phyloP scores from a whole-genome alignment of 2,797 vertebrate genomes.

The Acipenser oxyrinchus region DNA sequence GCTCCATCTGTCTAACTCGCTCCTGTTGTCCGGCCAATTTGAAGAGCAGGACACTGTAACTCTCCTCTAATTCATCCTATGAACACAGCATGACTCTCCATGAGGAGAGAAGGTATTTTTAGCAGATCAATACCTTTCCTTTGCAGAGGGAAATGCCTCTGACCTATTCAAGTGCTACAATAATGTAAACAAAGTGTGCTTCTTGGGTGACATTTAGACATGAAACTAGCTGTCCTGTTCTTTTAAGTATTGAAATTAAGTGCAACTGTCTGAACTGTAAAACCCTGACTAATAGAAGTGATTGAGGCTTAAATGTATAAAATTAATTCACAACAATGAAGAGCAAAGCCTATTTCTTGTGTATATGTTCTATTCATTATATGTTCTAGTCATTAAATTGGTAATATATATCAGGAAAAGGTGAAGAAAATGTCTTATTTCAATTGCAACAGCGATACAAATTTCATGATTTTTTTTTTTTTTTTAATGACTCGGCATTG shows the following conservation, averaged over 20 bases:
- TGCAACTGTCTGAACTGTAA: too few species aligned
- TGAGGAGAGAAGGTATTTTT: constrained; percentile 10
- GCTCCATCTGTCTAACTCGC: constrained; percentile 30
- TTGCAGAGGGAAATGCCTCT: constrained; percentile 8
- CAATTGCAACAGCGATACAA: too few species aligned
- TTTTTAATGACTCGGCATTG: too few species aligned
- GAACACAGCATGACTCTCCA: neutral
- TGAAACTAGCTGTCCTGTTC: neutral
- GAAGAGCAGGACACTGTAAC: constrained; percentile 22
- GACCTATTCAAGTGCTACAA: constrained; percentile 15
- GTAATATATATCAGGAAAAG: too few species aligned
- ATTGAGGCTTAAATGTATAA: too few species aligned
- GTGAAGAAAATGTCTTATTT: too few species aligned
- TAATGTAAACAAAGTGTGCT: constrained; percentile 12
- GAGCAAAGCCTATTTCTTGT: too few species aligned
- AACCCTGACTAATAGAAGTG: too few species aligned
- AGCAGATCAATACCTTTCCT: constrained; percentile 13
- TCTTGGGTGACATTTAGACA: constrained; percentile 6
- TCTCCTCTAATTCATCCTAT: constrained; percentile 22
- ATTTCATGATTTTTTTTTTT: too few species aligned
- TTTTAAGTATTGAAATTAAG: neutral
- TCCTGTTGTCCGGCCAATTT: constrained; percentile 27
- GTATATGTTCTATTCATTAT: too few species aligned
- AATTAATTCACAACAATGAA: too few species aligned
- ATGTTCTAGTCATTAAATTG: too few species aligned